Evolutionary conservation across 2,888 invertebrate species (phyloP).

Genomic region (Epirrhoe alternata): DNA sequence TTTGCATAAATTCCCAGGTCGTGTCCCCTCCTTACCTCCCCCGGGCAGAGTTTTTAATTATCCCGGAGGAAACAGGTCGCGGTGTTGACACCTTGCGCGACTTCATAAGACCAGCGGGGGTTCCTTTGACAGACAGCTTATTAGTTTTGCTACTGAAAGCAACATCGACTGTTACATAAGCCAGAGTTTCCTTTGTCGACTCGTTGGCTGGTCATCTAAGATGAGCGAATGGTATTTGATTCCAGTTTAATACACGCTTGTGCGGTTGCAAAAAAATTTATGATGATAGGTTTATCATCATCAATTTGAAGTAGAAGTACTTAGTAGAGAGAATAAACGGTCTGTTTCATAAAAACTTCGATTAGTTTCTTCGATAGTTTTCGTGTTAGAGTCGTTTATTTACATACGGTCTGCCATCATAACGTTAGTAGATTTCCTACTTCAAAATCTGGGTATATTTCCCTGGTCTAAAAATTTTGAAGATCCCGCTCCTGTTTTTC

Average conservation of each 20-base stretch:
- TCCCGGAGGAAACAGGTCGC: constrained; percentile 60
- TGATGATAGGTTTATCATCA: no score
- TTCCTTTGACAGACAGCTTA: constrained; percentile 15
- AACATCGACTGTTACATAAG: background rate
- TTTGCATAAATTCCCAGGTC: background rate
- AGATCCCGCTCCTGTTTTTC: background rate
- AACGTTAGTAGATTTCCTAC: no score
- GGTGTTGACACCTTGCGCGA: constrained; percentile 65
- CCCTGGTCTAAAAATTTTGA: background rate
- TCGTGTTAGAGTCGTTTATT: no score
- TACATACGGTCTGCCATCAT: no score
- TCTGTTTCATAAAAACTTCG: no score
- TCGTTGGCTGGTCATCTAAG: background rate
- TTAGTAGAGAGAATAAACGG: no score
- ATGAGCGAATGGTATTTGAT: background rate
- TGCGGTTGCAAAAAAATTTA: no score
- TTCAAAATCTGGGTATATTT: no score
- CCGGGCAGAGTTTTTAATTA: constrained; percentile 80
- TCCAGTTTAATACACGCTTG: no score
- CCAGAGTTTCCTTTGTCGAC: background rate
- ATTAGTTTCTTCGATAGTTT: no score
- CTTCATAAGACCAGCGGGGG: constrained; percentile 28
- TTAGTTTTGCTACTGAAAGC: constrained; percentile 13
- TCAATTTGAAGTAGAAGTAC: no score
- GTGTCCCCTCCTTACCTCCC: constrained; percentile 28